Base-by-base conservation (phyloP, 2,797 vertebrate species). In the Cephalopachus bancanus region DNA sequence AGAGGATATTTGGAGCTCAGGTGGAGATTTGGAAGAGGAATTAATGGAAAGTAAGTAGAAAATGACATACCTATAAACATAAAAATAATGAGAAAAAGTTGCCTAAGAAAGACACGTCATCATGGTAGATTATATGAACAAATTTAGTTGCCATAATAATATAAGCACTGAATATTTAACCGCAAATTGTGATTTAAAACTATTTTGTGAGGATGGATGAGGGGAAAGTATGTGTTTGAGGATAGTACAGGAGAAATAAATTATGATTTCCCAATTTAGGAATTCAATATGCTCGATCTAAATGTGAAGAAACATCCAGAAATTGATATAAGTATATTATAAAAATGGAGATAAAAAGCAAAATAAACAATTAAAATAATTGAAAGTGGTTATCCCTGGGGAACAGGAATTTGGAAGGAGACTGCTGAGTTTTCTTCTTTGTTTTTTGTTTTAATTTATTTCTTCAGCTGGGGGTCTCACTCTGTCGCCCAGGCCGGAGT, bases 31-130 rank as follows among this genome's bases (percentile, higher is more conserved):
- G 64, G 72, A 80, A 88, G 85, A 86, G 26, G n/a, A 76, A 78
- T 83, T 86, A 83, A 87, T 22, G 17, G 85, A 96, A 93, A 75
- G 12, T 83, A 91, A 88, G 33, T 15, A 62, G 59, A 78, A 96
- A 88, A 62, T 17, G 60, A 57, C 88, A 53, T 85, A 91, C 49
- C 22, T 33, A 85, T 2, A 83, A 85, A 17, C 44, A 83, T 51
- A 72, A 89, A 95, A 91, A 83, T 90, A 83, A n/a, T 24, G 24
- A 44, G 69, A 53, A 22, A 65, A 86, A 67, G 24, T 91, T 80
- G 14, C 33, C 22, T 94, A 80, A 80, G 53, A 83, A 96, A 86
- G 17, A 12, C 89, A 91, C 65, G 14, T 19, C 57, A 86, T 94
- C 62, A 65, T 60, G 86, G 19, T 20, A 33, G 26, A 81, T 72